These are phyloP conservation scores for Leucophora obtusa DNA, from an alignment of 2,888 invertebrate genomes.

Conservation along the genomic window DNA sequence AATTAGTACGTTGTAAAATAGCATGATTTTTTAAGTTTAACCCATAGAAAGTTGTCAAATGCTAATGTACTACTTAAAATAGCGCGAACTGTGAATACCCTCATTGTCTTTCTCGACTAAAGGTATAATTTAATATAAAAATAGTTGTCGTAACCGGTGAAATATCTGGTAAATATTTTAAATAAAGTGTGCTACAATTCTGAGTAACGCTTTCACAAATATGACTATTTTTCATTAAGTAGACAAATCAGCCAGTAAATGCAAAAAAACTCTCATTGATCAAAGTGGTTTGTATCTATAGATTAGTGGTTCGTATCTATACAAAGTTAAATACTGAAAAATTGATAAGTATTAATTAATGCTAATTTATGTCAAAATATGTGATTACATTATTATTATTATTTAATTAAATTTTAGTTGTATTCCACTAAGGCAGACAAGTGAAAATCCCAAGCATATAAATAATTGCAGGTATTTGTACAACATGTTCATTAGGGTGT, in stretches of 20 bases:
- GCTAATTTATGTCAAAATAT: constrained; percentile 54
- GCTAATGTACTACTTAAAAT: too few species aligned
- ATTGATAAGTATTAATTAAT: constrained; percentile 51
- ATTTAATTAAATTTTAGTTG: neutral
- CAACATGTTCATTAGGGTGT: neutral
- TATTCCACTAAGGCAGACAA: neutral
- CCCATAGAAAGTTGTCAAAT: too few species aligned
- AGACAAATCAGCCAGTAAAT: neutral
- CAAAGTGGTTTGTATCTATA: constrained; percentile 9
- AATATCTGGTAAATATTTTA: too few species aligned
- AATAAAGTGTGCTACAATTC: neutral
- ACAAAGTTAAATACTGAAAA: constrained; percentile 2
- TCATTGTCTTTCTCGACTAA: too few species aligned
- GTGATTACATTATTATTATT: constrained; percentile 1
- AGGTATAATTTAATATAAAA: too few species aligned
- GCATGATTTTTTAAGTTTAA: too few species aligned
- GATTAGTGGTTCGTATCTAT: neutral
- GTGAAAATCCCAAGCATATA: neutral
- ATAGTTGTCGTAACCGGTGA: too few species aligned
- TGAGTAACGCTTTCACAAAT: neutral
- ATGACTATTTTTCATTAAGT: neutral
- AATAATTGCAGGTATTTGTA: neutral
- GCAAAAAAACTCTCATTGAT: constrained; percentile 2
- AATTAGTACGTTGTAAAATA: too few species aligned
- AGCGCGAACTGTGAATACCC: too few species aligned